phyloP scores from a whole-genome alignment of 2,888 invertebrate species.

The Mechanitis messenoides region DNA sequence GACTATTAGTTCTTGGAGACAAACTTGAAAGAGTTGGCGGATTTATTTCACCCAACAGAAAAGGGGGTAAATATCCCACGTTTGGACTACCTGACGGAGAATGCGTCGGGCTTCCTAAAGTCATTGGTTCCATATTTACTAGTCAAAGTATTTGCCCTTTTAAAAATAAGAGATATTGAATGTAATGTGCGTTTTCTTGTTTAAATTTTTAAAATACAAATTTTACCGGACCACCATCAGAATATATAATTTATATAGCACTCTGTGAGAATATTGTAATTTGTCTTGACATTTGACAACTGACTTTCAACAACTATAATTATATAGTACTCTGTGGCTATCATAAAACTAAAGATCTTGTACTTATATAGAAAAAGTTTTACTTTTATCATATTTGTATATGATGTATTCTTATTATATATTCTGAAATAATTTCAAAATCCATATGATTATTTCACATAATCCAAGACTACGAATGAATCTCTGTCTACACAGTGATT shows the following conservation, averaged over 20 bases:
- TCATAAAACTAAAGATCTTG: too few relatives aligned
- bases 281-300: too few relatives aligned
- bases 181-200: neutral
- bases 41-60: slow-evolving; percentile 84
- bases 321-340: too few relatives aligned
- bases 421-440: too few relatives aligned
- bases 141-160: neutral
- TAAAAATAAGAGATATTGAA: neutral
- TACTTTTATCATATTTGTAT: too few relatives aligned
- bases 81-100: slow-evolving; percentile 81
- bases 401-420: too few relatives aligned
- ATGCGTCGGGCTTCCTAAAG: slow-evolving; percentile 85
- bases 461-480: too few relatives aligned
- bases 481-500: too few relatives aligned
- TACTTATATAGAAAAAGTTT: too few relatives aligned
- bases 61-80: slow-evolving; percentile 85
- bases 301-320: too few relatives aligned
- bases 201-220: slow-evolving; percentile 5
- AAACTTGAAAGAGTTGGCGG: slow-evolving; percentile 58
- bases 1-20: slow-evolving; percentile 73
- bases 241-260: slow-evolving; percentile 5
- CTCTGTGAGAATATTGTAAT: too few relatives aligned
- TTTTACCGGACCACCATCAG: slow-evolving; percentile 12
- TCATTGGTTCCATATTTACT: slow-evolving; percentile 87
- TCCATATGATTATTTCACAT: too few relatives aligned